Conservation (phyloP, 2,797 vertebrate species). For the Balearica regulorum region DNA sequence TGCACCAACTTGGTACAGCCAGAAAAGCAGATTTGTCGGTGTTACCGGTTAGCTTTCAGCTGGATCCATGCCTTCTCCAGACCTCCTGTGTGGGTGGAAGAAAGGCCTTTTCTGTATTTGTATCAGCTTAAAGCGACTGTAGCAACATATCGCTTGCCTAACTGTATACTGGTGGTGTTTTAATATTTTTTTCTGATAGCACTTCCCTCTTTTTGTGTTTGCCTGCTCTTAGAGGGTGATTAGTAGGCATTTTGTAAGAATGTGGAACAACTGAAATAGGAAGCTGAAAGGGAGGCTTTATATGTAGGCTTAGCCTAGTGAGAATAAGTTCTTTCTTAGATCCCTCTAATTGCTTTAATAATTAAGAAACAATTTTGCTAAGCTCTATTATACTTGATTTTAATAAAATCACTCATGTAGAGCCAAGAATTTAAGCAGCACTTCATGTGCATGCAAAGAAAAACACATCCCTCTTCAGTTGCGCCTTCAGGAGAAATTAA, state of each 20-base stretch:
- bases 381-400: conserved; percentile 35
- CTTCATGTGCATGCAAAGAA: not conserved
- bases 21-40: not conserved
- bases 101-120: not conserved
- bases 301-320: not conserved
- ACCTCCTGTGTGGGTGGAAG: not conserved
- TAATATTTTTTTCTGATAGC: conserved; percentile 7
- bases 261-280: not conserved
- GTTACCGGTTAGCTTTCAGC: not conserved
- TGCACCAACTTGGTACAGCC: not conserved
- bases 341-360: conserved; percentile 54
- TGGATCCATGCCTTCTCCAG: not conserved
- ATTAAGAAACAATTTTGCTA: conserved; percentile 59
- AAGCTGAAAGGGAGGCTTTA: not conserved
- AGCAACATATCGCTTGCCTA: not conserved
- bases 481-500: conserved; percentile 23
- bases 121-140: not conserved
- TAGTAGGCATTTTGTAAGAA: not conserved
- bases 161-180: not conserved
- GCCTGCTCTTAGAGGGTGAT: not conserved
- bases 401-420: conserved; percentile 45
- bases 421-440: conserved; percentile 38
- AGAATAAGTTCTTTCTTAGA: conserved; percentile 35
- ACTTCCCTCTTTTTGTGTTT: not conserved
- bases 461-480: conserved; percentile 24